Conservation (phyloP, 2,888 invertebrate genomes). For the Calliscelio sp. region DNA sequence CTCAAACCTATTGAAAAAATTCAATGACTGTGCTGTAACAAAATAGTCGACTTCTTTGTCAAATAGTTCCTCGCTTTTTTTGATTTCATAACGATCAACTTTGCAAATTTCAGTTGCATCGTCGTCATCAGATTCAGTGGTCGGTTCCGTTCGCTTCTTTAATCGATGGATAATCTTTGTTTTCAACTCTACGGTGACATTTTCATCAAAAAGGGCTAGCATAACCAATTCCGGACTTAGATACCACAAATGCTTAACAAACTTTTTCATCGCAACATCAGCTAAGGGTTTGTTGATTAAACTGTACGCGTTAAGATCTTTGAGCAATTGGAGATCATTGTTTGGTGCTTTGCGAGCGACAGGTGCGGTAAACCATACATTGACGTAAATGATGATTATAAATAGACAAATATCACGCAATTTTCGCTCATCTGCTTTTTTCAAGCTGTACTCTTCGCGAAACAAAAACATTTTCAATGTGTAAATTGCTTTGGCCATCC, state of each 20-base stretch:
- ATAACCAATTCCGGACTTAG: slow-evolving; percentile 14
- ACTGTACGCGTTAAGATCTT: slow-evolving; percentile 52
- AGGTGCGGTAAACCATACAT: slow-evolving; percentile 62
- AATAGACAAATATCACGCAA: slow-evolving; percentile 68
- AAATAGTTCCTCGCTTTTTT: slow-evolving; percentile 3
- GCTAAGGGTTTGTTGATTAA: slow-evolving; percentile 17
- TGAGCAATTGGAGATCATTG: slow-evolving; percentile 63
- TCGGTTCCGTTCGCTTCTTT: background rate
- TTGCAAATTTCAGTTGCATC: background rate
- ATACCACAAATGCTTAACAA: slow-evolving; percentile 23
- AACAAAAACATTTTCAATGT: slow-evolving; percentile 77
- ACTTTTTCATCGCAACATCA: slow-evolving; percentile 28
- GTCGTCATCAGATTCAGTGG: background rate
- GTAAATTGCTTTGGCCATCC: slow-evolving; percentile 71
- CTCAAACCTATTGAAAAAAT: slow-evolving; percentile 1
- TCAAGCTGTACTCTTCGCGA: slow-evolving; percentile 17
- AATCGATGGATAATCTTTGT: slow-evolving; percentile 10
- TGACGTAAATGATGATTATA: slow-evolving; percentile 63
- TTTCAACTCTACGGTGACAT: slow-evolving; percentile 21
- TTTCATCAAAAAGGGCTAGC: slow-evolving; percentile 30
- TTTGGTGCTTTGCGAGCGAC: slow-evolving; percentile 59
- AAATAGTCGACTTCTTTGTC: slow-evolving; percentile 10
- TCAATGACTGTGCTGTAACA: background rate
- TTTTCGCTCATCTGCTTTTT: slow-evolving; percentile 43
- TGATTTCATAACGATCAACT: background rate